Evolutionary conservation across 2,888 invertebrate genomes (phyloP).

Genomic region (Ennomos quercinarius): DNA sequence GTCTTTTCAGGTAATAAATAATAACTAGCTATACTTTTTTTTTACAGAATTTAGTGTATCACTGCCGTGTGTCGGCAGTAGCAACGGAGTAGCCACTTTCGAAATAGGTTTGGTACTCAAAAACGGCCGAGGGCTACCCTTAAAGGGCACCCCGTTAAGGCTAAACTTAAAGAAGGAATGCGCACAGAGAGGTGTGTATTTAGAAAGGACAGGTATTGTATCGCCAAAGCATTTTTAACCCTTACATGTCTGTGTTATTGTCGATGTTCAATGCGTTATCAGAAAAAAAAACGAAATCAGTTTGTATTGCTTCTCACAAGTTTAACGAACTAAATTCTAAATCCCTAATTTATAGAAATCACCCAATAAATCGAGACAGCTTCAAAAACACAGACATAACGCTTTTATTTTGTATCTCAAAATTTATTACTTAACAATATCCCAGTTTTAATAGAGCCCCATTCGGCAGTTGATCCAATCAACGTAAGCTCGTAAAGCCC

Average conservation of each 20-base stretch:
- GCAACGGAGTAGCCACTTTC: slow-evolving; percentile 94
- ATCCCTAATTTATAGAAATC: not conserved
- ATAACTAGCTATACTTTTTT: not conserved
- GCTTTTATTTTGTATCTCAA: slow-evolving; percentile 56
- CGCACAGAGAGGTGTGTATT: slow-evolving; percentile 95
- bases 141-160: slow-evolving; percentile 94
- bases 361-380: slow-evolving; percentile 39
- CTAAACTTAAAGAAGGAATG: slow-evolving; percentile 96
- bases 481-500: slow-evolving; percentile 50
- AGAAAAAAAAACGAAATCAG: not conserved
- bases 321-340: not conserved
- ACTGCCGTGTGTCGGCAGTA: slow-evolving; percentile 94
- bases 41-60: slow-evolving; percentile 93
- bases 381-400: slow-evolving; percentile 64
- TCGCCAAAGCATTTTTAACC: slow-evolving; percentile 87
- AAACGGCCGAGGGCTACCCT: slow-evolving; percentile 90
- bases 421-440: slow-evolving; percentile 35
- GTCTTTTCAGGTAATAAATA: no score
- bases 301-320: slow-evolving; percentile 1
- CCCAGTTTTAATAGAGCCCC: slow-evolving; percentile 22
- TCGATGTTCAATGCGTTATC: slow-evolving; percentile 39
- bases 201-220: slow-evolving; percentile 87
- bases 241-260: slow-evolving; percentile 71
- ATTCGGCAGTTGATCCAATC: slow-evolving; percentile 40
- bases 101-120: slow-evolving; percentile 94